Evolutionary conservation across 2,888 invertebrate genomes (phyloP).

Genomic region (Protula sp.): DNA sequence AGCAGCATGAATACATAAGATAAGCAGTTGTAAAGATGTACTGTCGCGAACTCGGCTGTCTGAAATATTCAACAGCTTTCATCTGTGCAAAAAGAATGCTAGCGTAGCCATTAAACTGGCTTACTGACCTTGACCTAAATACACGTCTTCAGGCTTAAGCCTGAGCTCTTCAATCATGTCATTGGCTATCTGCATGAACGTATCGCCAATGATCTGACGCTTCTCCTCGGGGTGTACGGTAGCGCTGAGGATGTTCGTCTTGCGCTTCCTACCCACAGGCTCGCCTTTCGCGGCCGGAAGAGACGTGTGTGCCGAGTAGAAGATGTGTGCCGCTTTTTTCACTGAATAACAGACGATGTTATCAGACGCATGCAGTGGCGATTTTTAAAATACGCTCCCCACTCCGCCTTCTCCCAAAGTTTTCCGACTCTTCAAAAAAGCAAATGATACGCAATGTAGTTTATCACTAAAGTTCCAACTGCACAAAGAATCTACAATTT

Average conservation of each 20-base stretch:
- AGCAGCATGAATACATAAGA: no score
- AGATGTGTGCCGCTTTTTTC: slow-evolving; percentile 58
- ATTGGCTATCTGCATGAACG: slow-evolving; percentile 87
- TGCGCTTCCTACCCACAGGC: slow-evolving; percentile 1
- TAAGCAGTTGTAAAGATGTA: no score
- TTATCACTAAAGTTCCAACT: no score
- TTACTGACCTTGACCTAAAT: slow-evolving; percentile 71
- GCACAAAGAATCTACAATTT: no score
- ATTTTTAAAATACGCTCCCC: no score
- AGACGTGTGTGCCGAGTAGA: slow-evolving; percentile 66
- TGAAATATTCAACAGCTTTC: no score
- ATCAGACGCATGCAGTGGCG: no score
- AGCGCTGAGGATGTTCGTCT: slow-evolving; percentile 57
- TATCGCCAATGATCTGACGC: slow-evolving; percentile 96
- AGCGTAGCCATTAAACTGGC: not conserved
- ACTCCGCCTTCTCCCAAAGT: no score
- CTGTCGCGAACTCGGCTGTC: no score
- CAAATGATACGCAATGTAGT: no score
- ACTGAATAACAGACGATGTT: slow-evolving; percentile 47
- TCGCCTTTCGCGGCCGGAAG: not conserved
- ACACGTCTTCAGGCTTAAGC: slow-evolving; percentile 84
- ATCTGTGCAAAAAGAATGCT: no score
- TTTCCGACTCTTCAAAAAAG: no score
- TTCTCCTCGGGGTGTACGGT: slow-evolving; percentile 85
- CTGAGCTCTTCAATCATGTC: slow-evolving; percentile 82